A percentile compares a stretch with the other conserved stretches of the same genome.
Conservation (phyloP, 92 coral and sea anemone genomes). For the Heliopora coerulea region DNA sequence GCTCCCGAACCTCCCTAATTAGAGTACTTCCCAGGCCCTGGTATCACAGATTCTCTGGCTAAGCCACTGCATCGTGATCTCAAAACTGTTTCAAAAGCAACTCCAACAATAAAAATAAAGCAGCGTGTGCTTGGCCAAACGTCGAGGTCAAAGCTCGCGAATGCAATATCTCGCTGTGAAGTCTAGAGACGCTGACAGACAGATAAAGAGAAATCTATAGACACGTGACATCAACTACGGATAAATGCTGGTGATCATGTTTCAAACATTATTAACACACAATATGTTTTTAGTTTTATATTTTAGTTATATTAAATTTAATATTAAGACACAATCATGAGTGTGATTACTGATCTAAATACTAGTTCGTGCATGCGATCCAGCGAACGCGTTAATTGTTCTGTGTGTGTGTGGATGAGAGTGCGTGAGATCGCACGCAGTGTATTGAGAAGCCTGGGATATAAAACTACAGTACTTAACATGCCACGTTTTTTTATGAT, state of each 20-base stretch:
- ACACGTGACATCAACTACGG: background rate
- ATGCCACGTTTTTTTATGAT: too few relatives aligned
- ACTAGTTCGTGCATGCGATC: conserved; percentile 33
- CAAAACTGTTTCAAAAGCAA: background rate
- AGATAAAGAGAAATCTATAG: too few relatives aligned
- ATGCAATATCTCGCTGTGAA: background rate
- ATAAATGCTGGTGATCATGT: background rate
- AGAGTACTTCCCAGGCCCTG: too few relatives aligned
- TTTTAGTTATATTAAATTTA: background rate
- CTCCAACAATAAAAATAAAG: background rate
- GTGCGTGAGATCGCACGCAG: conserved; percentile 44
- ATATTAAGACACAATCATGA: background rate
- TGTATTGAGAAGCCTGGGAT: conserved; percentile 37
- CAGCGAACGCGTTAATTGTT: conserved; percentile 34
- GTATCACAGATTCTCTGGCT: too few relatives aligned
- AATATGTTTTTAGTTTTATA: background rate
- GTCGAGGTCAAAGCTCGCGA: too few relatives aligned
- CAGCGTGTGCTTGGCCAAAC: background rate
- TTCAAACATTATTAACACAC: background rate
- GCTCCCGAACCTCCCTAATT: too few relatives aligned
- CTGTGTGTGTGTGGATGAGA: conserved; percentile 37
- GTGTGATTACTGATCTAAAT: conserved; percentile 1
- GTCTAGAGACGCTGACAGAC: background rate
- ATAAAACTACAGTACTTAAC: too few relatives aligned
- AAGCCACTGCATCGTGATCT: too few relatives aligned